Base-by-base conservation (phyloP, 2,113 vertebrate species). In the Saguinus imperator region DNA sequence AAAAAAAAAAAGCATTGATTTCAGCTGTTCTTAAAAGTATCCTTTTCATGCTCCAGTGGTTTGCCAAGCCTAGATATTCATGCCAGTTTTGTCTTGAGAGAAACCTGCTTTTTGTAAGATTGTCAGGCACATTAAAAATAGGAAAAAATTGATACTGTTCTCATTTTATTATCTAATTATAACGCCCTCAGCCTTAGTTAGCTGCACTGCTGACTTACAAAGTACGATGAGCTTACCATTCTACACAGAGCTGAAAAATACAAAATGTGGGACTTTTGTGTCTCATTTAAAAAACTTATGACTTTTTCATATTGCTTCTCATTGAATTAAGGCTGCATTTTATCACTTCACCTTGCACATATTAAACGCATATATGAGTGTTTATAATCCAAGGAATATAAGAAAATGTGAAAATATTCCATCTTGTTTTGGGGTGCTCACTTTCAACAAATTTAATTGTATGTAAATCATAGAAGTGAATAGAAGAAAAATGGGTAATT, bases 151-250 rank as follows among this genome's bases (percentile, higher is more conserved):
- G 68, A 94, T 79, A 55, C 3, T 70, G 8, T 23, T 37, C 5
- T 88, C 35, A 75, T 94, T 86, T 93, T 80, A 88, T 90, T 70
- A 57, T 82, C 76, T 95, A 91, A 93, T 97, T 91, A 96, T 77
- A 96, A 94, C 14, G 80, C 58, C 21, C 20, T 35, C 1, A 18
- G n/a, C 25, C 52, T 91, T 89, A 18, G 61, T 70, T 55, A 81
- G 3, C 6, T 64, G 3, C 21, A 61, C n/a, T 73, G 55, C 35
- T 92, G 16, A 95, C 52, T 90, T 6, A 12, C 57, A 92, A 87
- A 80, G 27, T 58, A 6, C 23, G 43, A 1, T 29, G 35, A 91
- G 21, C 13, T 64, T 79, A 43, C n/a, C 13, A 32, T 88, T 86
- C 25, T 37, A 88, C 5, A 18, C 61, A 77, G 21, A 87, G 43